Conservation (phyloP, 2,888 invertebrate genomes). For the Sacculina carcini region DNA sequence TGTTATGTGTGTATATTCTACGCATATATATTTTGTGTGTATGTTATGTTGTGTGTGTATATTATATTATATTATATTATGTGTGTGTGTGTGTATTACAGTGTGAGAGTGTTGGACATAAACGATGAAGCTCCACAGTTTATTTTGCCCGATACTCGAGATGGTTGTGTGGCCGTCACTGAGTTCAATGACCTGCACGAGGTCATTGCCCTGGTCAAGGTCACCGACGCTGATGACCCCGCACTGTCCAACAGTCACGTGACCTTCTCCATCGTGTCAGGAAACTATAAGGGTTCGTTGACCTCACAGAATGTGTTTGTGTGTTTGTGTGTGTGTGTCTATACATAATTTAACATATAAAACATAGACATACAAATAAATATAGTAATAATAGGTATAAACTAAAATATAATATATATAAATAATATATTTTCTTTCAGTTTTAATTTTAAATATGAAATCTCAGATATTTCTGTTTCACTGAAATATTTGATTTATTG, state of each 20-base stretch:
- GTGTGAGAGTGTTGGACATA: slow-evolving; percentile 50
- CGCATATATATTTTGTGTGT: background rate
- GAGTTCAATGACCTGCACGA: slow-evolving; percentile 68
- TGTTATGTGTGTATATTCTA: background rate
- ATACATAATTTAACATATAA: no score
- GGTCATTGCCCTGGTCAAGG: slow-evolving; percentile 42
- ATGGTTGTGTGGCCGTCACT: slow-evolving; percentile 42
- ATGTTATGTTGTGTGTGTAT: background rate
- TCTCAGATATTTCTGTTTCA: no score
- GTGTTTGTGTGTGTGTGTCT: no score
- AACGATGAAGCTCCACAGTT: slow-evolving; percentile 61
- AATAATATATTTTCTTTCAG: no score
- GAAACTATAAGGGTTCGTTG: slow-evolving; percentile 36
- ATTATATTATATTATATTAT: background rate
- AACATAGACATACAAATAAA: no score
- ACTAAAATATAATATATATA: no score
- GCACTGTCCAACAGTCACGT: slow-evolving; percentile 50
- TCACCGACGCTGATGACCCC: slow-evolving; percentile 56
- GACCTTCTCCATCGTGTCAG: slow-evolving; percentile 37
- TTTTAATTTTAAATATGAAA: no score
- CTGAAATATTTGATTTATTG: no score
- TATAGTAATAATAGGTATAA: no score
- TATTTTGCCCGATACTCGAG: slow-evolving; percentile 18
- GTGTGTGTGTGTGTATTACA: slow-evolving; percentile 19
- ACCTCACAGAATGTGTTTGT: background rate